Conservation (phyloP, 2,888 invertebrate species). For the Andrena dorsata region DNA sequence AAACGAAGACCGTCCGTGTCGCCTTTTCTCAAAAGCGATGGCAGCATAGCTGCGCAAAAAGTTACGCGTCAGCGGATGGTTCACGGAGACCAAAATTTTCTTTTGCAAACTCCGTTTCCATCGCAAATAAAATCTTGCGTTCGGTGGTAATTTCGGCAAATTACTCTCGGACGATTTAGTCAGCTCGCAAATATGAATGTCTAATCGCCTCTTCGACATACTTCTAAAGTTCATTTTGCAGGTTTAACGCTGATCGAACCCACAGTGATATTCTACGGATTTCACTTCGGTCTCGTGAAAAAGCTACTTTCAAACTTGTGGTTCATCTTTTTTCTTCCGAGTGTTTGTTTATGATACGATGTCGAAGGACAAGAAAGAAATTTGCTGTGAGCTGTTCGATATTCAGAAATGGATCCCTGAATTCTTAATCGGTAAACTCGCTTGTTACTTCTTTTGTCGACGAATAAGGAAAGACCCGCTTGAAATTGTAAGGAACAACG, state of each 20-base stretch:
- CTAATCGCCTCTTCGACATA: conserved; percentile 13
- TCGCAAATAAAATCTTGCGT: conserved; percentile 74
- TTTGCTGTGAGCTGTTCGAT: conserved; percentile 42
- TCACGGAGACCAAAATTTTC: conserved; percentile 76
- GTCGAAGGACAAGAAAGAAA: conserved; percentile 30
- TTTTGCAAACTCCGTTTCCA: conserved; percentile 79
- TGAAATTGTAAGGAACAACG: background rate
- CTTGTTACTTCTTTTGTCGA: background rate
- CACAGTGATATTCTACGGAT: background rate
- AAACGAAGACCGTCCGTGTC: conserved; percentile 76
- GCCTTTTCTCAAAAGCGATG: conserved; percentile 79
- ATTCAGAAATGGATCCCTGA: conserved; percentile 65
- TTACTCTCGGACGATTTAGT: conserved; percentile 78
- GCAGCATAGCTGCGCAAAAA: conserved; percentile 80
- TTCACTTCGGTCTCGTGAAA: background rate
- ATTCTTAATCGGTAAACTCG: conserved; percentile 67
- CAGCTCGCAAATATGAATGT: conserved; percentile 79
- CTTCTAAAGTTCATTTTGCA: conserved; percentile 31
- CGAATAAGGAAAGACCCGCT: background rate
- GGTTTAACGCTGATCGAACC: background rate
- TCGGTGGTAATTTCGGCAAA: conserved; percentile 81
- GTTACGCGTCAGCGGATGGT: conserved; percentile 76
- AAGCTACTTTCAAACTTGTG: conserved; percentile 34
- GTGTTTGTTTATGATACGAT: conserved; percentile 19
- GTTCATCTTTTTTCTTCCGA: conserved; percentile 1